Base-by-base conservation (phyloP, 2,797 vertebrate species). In the Sciurus vulgaris region DNA sequence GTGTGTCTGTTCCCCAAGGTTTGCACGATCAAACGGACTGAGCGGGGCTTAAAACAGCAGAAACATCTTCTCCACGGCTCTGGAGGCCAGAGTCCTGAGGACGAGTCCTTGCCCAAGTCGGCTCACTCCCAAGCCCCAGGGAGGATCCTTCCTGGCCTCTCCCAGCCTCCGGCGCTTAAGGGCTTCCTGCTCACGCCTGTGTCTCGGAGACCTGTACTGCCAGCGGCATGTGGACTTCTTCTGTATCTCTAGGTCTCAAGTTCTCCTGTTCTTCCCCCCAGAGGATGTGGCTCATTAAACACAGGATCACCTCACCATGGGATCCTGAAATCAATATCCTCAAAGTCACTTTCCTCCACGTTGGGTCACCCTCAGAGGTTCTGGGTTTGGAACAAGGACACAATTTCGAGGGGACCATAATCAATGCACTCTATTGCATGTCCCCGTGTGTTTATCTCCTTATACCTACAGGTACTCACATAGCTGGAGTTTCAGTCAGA, bases 111-210 rank as follows among this genome's bases (percentile, higher is more conserved):
- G 7, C 0, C 24, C 12, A 47, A 35, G 49, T 30, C 18, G 7
- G 54, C 54, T 54, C 18, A 6, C 54, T 54, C 54, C 54, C 9
- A 33, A 54, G 7, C 10, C 20, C 6, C 1, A n/a, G 22, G 6
- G 13, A 28, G 1, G 0, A 0, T 3, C 1, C 78, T 5, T 67
- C 22, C 51, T 9, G 35, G 7, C 26, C 10, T 7, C 7, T 38
- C 63, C 22, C 12, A 2, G 28, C 41, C 72, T 28, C n/a, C 2
- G 1, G 24, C 2, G 12, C 6, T 33, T 7, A 33, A 14, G 2
- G 3, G 6, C 12, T 4, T 2, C 56, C 38, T 18, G 63, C 38
- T 85, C 8, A 9, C 1, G 41, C 4, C 12, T 4, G 3, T 24
- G 4, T 24, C 54, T 30, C 49, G 11, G 3, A n/a, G 6, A 1